Percentiles rank a stretch among this genome's conserved stretches.
These are phyloP conservation scores for Paragorgia papillata DNA, from an alignment of 92 coral and sea anemone genomes.

Conservation along the genomic window DNA sequence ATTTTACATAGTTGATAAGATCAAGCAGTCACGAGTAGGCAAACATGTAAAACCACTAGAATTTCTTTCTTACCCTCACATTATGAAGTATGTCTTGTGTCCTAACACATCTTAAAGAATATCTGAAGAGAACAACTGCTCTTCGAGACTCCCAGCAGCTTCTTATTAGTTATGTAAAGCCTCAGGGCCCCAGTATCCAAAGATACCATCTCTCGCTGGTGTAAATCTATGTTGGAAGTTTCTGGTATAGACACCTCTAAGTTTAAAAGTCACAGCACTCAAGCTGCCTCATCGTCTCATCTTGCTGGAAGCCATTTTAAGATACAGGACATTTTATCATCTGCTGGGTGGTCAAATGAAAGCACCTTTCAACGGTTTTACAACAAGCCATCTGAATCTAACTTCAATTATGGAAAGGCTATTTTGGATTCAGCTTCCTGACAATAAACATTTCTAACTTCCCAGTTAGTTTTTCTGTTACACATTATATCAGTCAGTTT, in stretches of 20 bases:
- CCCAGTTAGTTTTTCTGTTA: too few relatives aligned
- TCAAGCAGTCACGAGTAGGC: constrained; percentile 55
- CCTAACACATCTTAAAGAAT: background rate
- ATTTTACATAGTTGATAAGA: constrained; percentile 33
- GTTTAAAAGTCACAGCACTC: too few relatives aligned
- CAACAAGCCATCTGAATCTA: too few relatives aligned
- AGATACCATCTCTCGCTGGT: constrained; percentile 47
- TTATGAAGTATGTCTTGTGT: background rate
- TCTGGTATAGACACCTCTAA: constrained; percentile 13
- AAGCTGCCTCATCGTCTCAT: constrained; percentile 38
- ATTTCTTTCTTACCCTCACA: constrained; percentile 12
- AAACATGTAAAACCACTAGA: constrained; percentile 35
- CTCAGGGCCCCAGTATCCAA: constrained; percentile 47
- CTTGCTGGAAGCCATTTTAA: constrained; percentile 37
- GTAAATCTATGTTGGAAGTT: background rate
- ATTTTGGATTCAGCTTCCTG: too few relatives aligned
- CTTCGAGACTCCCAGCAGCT: constrained; percentile 18
- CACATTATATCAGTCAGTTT: too few relatives aligned
- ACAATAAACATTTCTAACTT: too few relatives aligned
- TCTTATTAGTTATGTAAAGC: constrained; percentile 44
- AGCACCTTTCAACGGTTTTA: too few relatives aligned
- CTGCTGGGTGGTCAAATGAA: constrained; percentile 66
- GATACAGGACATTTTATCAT: constrained; percentile 52
- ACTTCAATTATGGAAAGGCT: too few relatives aligned
- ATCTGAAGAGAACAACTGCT: constrained; percentile 17